phyloP scores from a whole-genome alignment of 2,113 vertebrate genomes.

The Antechinus stuartii region DNA sequence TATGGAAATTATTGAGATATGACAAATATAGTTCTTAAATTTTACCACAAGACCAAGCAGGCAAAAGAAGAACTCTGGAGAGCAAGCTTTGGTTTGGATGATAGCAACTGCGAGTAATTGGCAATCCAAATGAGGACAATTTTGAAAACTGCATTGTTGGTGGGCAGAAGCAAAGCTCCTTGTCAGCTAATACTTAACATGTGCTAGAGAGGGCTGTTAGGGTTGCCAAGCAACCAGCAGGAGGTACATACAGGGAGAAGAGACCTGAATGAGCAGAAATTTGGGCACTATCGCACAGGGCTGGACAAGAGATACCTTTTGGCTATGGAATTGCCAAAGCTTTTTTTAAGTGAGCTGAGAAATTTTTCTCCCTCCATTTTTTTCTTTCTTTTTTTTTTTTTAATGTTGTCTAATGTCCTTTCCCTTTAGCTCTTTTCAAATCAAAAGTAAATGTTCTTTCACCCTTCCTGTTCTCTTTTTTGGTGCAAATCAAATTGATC shows the following conservation, averaged over 20 bases:
- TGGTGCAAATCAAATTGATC: conserved; percentile 46
- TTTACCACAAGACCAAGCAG: conserved; percentile 22
- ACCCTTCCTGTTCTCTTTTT: conserved; percentile 26
- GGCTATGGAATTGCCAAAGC: conserved; percentile 1
- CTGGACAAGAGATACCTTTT: conserved; percentile 50
- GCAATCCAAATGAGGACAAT: conserved; percentile 46
- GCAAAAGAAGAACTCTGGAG: conserved; percentile 26
- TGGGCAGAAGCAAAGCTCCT: conserved; percentile 54
- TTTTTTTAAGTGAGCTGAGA: conserved; percentile 36
- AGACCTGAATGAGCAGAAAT: conserved; percentile 41
- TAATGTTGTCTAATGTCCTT: not conserved
- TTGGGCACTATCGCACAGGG: conserved; percentile 56
- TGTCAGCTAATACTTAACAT: conserved; percentile 24
- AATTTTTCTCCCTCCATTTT: not conserved
- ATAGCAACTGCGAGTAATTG: conserved; percentile 27
- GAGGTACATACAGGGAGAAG: not conserved
- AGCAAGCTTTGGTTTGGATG: conserved; percentile 22
- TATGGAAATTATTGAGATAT: conserved; percentile 41
- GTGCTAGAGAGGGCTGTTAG: not conserved
- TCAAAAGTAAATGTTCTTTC: not conserved
- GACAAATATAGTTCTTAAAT: conserved; percentile 47
- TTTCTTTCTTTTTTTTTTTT: not conserved
- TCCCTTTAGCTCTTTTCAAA: conserved; percentile 26
- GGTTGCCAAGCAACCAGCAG: conserved; percentile 76
- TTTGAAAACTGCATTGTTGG: conserved; percentile 59